These are phyloP conservation scores for Osedax frankpressi DNA, from an alignment of 2,888 invertebrate genomes.

Conservation along the genomic window DNA sequence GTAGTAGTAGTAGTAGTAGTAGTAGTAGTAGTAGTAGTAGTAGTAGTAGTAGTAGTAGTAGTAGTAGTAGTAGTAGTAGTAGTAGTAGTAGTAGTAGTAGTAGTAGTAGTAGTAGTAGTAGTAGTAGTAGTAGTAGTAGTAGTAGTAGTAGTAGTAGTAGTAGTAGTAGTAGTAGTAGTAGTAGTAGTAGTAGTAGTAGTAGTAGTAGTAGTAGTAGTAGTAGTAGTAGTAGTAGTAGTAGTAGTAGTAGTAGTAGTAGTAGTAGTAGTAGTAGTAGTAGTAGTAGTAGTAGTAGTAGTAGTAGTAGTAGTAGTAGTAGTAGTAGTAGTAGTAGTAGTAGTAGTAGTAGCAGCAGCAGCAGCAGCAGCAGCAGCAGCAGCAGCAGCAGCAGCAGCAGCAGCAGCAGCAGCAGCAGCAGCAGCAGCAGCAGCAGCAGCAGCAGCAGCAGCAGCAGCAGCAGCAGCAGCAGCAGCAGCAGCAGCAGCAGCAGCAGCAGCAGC, in stretches of 20 bases:
- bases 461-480: constrained; percentile 3
- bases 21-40: constrained; percentile 17
- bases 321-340: constrained; percentile 19
- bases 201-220: constrained; percentile 19
- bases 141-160: constrained; percentile 14
- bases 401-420: neutral
- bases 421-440: neutral
- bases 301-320: constrained; percentile 18
- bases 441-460: neutral
- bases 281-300: constrained; percentile 12
- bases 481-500: constrained; percentile 12
- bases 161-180: constrained; percentile 12
- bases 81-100: constrained; percentile 18
- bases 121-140: constrained; percentile 19
- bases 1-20: constrained; percentile 19
- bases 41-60: constrained; percentile 15
- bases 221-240: constrained; percentile 16
- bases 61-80: constrained; percentile 13
- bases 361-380: constrained; percentile 12
- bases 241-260: constrained; percentile 12
- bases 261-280: constrained; percentile 13
- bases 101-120: constrained; percentile 17
- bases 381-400: constrained; percentile 8
- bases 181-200: constrained; percentile 20
- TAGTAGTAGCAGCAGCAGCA: constrained; percentile 15